Evolutionary conservation across 2,888 invertebrate genomes (phyloP).

Genomic region (Agrochola macilenta): DNA sequence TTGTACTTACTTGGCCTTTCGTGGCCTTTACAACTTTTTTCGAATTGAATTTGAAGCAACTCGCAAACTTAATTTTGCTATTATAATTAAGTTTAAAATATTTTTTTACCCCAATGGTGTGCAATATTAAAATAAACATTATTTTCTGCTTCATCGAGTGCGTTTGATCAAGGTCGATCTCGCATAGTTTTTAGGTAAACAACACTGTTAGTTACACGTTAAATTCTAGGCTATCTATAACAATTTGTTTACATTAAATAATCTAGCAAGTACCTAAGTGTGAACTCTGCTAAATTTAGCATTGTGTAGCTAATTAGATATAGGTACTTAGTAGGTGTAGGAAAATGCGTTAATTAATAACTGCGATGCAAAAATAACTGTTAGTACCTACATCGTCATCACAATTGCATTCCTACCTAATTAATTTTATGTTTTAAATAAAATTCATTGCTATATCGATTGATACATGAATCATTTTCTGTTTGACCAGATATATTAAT

Average conservation of each 20-base stretch:
- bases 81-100: background rate
- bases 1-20: background rate
- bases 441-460: background rate
- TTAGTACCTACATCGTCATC: slow-evolving; percentile 19
- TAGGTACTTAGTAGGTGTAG: slow-evolving; percentile 13
- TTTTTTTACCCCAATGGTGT: background rate
- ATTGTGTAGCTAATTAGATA: slow-evolving; percentile 14
- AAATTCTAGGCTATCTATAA: slow-evolving; percentile 38
- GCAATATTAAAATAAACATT: slow-evolving; percentile 15
- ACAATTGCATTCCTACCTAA: background rate
- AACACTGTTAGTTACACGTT: slow-evolving; percentile 7
- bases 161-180: slow-evolving; percentile 28
- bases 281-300: slow-evolving; percentile 24
- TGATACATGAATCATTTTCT: background rate
- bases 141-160: slow-evolving; percentile 42
- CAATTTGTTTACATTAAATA: slow-evolving; percentile 37
- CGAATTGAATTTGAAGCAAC: background rate
- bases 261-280: slow-evolving; percentile 9
- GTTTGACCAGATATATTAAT: background rate
- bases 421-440: slow-evolving; percentile 11
- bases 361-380: slow-evolving; percentile 17
- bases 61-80: background rate
- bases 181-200: slow-evolving; percentile 40
- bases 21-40: background rate
- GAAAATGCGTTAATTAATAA: slow-evolving; percentile 40